Evolutionary conservation across 2,888 invertebrate genomes (phyloP), one percentile per base, ranked within the genome.

Genomic region (Cheilosia pagana): DNA sequence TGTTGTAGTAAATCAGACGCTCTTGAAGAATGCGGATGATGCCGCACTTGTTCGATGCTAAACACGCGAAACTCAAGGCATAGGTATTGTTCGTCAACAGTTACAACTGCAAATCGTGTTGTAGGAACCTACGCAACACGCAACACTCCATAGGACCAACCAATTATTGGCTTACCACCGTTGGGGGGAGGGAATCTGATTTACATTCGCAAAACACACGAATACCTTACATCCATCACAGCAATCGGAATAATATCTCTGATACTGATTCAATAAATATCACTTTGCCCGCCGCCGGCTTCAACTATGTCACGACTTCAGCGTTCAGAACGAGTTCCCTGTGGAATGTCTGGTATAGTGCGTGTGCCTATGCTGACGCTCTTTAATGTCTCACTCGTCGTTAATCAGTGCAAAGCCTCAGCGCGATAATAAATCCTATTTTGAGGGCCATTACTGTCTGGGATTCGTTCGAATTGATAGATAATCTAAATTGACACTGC

Each of bases 231-330:
- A 25, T 60, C 43, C 8, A 14, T 21, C 60, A 43, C 41, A 23
- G 14, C 1, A 3, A 21, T 21, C 23, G 14, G 14, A 28, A 28
- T 2, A 28, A 8, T 28, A 14, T n/a, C 48, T 41, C 25, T 41
- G 41, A 63, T n/a, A n/a, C n/a, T n/a, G n/a, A n/a, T n/a, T 63
- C 48, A 35, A 75, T 63, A 57, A 75, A 74, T 65, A 65, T 48
- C 39, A 57, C 65, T 50, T 59, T 14, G n/a, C 25, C 21, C 57
- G 45, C 21, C 57, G 45, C 25, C 21, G 21, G 45, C 50, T 59
- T 39, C 50, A 57, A 23, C 41, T 41, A 59, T 59, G 75, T 59
- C 75, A 65, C 65, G 57, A 57, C 23, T 45, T 28, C 8, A 28
- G 8, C 8, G 28, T 2, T 0, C 28, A 8, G 7, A 25, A 65